A percentile compares a stretch with the other conserved stretches of the same genome.
These are phyloP conservation scores for Scylla paramamosain DNA, from an alignment of 1,140 invertebrate species.

Conservation along the genomic window DNA sequence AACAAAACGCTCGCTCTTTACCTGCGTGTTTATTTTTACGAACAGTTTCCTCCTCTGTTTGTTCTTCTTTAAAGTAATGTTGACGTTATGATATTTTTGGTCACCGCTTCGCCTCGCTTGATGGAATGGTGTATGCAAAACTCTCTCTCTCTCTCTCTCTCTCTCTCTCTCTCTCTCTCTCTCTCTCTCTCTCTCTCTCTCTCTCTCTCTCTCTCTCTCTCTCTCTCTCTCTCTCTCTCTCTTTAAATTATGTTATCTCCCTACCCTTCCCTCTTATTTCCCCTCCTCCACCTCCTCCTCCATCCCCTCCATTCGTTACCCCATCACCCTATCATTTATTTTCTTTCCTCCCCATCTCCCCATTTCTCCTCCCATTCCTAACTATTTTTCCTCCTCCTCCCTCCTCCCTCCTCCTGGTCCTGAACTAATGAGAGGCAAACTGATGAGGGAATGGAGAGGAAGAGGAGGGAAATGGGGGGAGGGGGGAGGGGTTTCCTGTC, in stretches of 20 bases:
- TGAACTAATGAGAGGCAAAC: not conserved
- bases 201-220: not conserved
- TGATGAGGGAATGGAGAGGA: not conserved
- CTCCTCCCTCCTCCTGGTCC: not conserved
- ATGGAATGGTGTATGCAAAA: not conserved
- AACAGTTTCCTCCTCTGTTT: not conserved
- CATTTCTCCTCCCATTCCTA: not conserved
- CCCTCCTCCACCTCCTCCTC: not conserved
- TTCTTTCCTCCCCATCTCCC: not conserved
- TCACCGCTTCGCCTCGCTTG: not conserved
- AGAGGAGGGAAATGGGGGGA: not conserved
- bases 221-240: not conserved
- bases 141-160: constrained; percentile 3
- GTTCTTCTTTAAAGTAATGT: not conserved
- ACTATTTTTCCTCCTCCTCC: too few relatives aligned
- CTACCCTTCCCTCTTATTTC: not conserved
- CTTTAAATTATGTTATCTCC: not conserved
- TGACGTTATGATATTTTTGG: not conserved
- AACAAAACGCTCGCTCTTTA: not conserved
- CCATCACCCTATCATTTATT: not conserved
- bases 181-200: not conserved
- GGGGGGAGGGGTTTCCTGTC: not conserved
- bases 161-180: constrained; percentile 28
- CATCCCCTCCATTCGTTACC: not conserved
- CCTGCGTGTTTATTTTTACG: not conserved